Percentiles rank a stretch among this genome's conserved stretches.
These are phyloP conservation scores for Halocynthia aurantium DNA, from an alignment of 23 tunicate species.

Conservation along the genomic window DNA sequence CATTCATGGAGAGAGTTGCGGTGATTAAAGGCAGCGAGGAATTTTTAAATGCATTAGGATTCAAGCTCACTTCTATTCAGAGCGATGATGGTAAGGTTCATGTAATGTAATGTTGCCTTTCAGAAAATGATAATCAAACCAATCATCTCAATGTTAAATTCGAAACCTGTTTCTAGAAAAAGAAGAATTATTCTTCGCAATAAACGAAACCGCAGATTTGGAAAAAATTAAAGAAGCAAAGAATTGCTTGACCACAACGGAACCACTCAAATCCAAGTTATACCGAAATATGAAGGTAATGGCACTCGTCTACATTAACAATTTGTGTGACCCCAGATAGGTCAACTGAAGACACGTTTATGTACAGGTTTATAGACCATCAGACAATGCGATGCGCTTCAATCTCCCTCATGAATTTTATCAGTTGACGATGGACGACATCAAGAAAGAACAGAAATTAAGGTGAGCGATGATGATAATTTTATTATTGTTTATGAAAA, in stretches of 20 bases:
- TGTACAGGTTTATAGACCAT: background rate
- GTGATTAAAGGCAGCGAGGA: conserved; percentile 66
- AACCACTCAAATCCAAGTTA: conserved; percentile 23
- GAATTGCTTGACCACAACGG: conserved; percentile 8
- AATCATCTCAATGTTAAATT: background rate
- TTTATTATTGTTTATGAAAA: too few relatives aligned
- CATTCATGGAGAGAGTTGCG: conserved; percentile 52
- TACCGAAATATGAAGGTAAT: conserved; percentile 40
- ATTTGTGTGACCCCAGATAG: too few relatives aligned
- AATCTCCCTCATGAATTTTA: conserved; percentile 49
- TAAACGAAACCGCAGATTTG: conserved; percentile 15
- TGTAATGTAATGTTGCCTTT: too few relatives aligned
- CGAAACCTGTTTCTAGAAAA: background rate
- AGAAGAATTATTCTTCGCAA: conserved; percentile 56
- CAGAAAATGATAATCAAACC: background rate
- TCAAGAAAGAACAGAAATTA: conserved; percentile 39
- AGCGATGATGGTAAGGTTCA: background rate
- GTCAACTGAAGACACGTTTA: too few relatives aligned
- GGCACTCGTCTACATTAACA: too few relatives aligned
- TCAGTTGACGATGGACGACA: conserved; percentile 41
- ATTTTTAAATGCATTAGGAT: conserved; percentile 66
- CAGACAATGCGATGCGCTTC: background rate
- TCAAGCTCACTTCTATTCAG: conserved; percentile 33
- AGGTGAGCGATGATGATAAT: conserved; percentile 15
- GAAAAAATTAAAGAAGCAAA: conserved; percentile 41